Conservation (phyloP, 92 coral and sea anemone genomes). For the Nematostella vectensis region DNA sequence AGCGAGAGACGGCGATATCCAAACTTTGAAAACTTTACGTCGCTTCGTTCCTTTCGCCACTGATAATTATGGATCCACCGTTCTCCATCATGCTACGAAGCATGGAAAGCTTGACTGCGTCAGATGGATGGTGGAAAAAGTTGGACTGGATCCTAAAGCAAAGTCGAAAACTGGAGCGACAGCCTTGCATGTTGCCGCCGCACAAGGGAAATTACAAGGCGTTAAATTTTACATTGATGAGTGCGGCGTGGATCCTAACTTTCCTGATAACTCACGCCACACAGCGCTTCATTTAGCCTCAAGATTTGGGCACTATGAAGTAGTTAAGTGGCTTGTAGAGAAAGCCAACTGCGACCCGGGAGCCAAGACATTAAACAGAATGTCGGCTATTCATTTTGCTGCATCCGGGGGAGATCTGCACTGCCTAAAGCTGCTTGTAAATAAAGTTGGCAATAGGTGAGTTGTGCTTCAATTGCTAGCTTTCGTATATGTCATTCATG, state of each 20-base stretch:
- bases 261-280: slow-evolving; percentile 64
- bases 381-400: slow-evolving; percentile 76
- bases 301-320: slow-evolving; percentile 59
- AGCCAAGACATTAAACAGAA: slow-evolving; percentile 55
- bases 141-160: slow-evolving; percentile 48
- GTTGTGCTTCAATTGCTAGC: not conserved
- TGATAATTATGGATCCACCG: slow-evolving; percentile 71
- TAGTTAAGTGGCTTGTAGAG: slow-evolving; percentile 65
- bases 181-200: slow-evolving; percentile 71
- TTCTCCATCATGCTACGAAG: slow-evolving; percentile 70
- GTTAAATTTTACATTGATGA: slow-evolving; percentile 58
- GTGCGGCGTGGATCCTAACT: slow-evolving; percentile 35
- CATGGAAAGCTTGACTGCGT: slow-evolving; percentile 65
- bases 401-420: slow-evolving; percentile 67
- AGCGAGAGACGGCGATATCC: slow-evolving; percentile 75
- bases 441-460: slow-evolving; percentile 44
- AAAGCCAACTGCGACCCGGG: slow-evolving; percentile 41
- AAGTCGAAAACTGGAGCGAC: slow-evolving; percentile 66
- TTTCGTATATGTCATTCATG: not conserved
- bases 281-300: slow-evolving; percentile 72
- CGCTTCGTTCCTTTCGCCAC: slow-evolving; percentile 48
- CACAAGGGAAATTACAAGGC: slow-evolving; percentile 62
- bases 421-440: slow-evolving; percentile 50
- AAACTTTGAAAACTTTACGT: slow-evolving; percentile 46
- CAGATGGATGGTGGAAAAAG: slow-evolving; percentile 60